Evolutionary conservation across 37 sponge, comb jelly and placozoan genomes (phyloP).

Genomic region (Dysidea cf. avara): DNA sequence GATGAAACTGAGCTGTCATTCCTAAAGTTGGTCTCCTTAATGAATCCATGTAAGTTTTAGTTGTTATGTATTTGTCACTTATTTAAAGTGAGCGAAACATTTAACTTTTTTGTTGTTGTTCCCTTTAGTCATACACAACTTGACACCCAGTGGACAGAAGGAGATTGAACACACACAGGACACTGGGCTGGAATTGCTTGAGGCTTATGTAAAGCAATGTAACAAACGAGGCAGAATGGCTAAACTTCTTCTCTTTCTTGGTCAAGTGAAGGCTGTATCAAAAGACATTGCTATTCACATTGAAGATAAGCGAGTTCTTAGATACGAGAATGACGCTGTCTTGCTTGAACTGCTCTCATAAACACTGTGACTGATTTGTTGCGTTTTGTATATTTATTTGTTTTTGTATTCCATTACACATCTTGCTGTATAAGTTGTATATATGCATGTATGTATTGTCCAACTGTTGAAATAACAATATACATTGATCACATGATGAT

Average conservation of each 20-base stretch:
- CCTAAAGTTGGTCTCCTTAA: constrained; percentile 79
- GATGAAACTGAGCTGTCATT: constrained; percentile 85
- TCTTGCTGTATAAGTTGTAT: too few species aligned
- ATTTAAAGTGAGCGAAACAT: too few species aligned
- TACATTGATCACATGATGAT: too few species aligned
- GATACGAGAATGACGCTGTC: neutral
- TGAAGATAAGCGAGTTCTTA: constrained; percentile 76
- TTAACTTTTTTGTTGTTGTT: neutral
- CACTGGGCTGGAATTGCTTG: constrained; percentile 64
- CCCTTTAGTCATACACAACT: neutral
- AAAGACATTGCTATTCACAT: constrained; percentile 79
- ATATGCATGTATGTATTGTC: too few species aligned
- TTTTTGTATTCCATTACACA: too few species aligned
- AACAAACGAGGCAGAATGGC: constrained; percentile 77
- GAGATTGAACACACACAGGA: constrained; percentile 59
- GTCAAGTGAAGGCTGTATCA: constrained; percentile 68
- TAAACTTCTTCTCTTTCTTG: constrained; percentile 72
- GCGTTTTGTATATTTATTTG: too few species aligned
- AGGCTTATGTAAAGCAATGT: constrained; percentile 46
- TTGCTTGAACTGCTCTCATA: too few species aligned
- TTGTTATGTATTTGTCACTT: too few species aligned
- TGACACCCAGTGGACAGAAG: neutral
- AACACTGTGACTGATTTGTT: too few species aligned
- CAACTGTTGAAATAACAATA: too few species aligned
- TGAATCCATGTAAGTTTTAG: constrained; percentile 86